phyloP scores from a whole-genome alignment of 2,888 invertebrate genomes.

The Gibbula magus region DNA sequence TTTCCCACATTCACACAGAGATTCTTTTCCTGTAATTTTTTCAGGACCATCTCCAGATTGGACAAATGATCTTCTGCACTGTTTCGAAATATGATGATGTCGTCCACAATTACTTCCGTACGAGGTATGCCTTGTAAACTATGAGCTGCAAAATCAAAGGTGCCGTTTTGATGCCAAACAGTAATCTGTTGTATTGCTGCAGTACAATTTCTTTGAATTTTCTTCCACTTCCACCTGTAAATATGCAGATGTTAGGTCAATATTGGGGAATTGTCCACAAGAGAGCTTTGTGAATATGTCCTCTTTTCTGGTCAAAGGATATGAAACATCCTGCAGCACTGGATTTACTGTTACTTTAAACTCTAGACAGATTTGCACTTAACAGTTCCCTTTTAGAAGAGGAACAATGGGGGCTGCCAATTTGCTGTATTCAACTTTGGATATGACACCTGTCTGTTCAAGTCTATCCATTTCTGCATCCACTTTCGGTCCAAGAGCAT shows the following conservation, averaged over 20 bases:
- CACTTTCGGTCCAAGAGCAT: too few species aligned
- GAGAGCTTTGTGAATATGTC: conserved; percentile 48
- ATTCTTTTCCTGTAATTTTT: too few species aligned
- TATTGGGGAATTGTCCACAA: conserved; percentile 34
- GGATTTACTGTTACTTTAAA: conserved; percentile 45
- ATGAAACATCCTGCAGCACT: conserved; percentile 50
- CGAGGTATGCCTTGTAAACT: not conserved
- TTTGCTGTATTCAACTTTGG: conserved; percentile 28
- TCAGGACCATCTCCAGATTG: too few species aligned
- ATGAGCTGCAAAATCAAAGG: not conserved
- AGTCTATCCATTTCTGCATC: too few species aligned
- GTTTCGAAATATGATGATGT: not conserved
- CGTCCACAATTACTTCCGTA: not conserved
- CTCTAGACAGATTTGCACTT: conserved; percentile 47
- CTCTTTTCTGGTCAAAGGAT: conserved; percentile 43
- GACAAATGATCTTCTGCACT: too few species aligned
- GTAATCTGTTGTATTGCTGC: not conserved
- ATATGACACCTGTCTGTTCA: conserved; percentile 25
- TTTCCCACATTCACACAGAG: too few species aligned
- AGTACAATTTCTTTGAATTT: not conserved
- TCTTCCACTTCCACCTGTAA: conserved; percentile 3
- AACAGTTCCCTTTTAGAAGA: conserved; percentile 25
- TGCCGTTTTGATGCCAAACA: not conserved
- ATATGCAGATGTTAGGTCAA: conserved; percentile 14
- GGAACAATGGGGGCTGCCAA: conserved; percentile 37